These are phyloP conservation scores for Malachius bipustulatus DNA, from an alignment of 2,888 invertebrate genomes.

Conservation along the genomic window DNA sequence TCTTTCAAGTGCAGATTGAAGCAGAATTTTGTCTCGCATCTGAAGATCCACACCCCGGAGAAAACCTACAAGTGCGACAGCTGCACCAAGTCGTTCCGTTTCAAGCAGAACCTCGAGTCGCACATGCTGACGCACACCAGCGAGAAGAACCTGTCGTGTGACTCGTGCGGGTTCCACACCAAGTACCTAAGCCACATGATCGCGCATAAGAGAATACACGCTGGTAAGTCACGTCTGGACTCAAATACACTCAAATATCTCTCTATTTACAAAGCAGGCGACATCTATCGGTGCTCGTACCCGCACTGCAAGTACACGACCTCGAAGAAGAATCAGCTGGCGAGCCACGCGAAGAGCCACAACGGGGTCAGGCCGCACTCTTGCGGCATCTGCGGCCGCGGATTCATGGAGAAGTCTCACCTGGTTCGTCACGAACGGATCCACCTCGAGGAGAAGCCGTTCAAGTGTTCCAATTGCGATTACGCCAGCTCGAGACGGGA, in stretches of 20 bases:
- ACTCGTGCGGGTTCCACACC: constrained; percentile 54
- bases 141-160: constrained; percentile 48
- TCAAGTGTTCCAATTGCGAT: constrained; percentile 51
- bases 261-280: constrained; percentile 34
- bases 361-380: constrained; percentile 38
- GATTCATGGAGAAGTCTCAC: constrained; percentile 56
- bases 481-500: constrained; percentile 53
- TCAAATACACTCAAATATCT: too few relatives aligned
- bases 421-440: constrained; percentile 53
- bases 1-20: constrained; percentile 45
- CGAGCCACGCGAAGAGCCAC: constrained; percentile 53
- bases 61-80: constrained; percentile 46
- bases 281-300: constrained; percentile 50
- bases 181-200: constrained; percentile 54
- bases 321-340: constrained; percentile 51
- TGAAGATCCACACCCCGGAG: constrained; percentile 46
- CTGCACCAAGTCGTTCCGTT: constrained; percentile 47
- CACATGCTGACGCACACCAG: constrained; percentile 44
- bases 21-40: constrained; percentile 46
- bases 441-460: constrained; percentile 51
- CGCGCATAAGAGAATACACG: constrained; percentile 51
- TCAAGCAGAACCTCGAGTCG: constrained; percentile 46
- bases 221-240: constrained; percentile 32
- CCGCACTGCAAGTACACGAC: constrained; percentile 50
- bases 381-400: constrained; percentile 47